Base-by-base conservation (phyloP, 1,140 invertebrate genomes). In the Potamilus streckersoni region DNA sequence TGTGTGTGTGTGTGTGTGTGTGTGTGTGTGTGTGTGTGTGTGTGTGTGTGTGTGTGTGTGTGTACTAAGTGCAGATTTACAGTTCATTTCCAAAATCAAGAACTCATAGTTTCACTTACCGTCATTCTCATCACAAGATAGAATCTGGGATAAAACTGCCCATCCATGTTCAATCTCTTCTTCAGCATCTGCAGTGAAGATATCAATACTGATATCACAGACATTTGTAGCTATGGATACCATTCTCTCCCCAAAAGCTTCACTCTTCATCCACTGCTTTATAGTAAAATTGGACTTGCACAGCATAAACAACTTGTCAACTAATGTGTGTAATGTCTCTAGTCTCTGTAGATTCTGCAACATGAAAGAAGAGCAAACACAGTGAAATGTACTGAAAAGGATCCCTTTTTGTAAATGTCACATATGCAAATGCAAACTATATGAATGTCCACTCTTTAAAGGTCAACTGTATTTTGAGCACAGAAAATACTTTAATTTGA, bases 121-220 rank as follows among this genome's bases (percentile, higher is more conserved):
- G 11, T 49, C 38, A 11, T 49, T 49, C 38, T 49, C 38, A 49
- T 49, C 38, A 49, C 38, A 49, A 49, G 38, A 81, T 49, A 86
- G 73, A 17, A 83, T 81, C 27, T 85, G 79, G 57, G 81, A 80
- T 49, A 86, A 66, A 14, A 85, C 73, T 31, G 72, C 71, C 78
- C 78, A 79, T 16, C 74, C 74, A 57, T 75, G 68, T 59, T 79
- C 63, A 16, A 73, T 61, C 20, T 72, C 63, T 19, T 64, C 56
- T 38, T 75, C 57, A n/a, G 69, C 31, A 13, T 74, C 71, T 17
- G 63, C 65, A 19, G 69, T 38, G 19, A 55, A 13, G 1, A n/a
- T 2, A 8, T 78, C 61, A n/a, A 76, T 65, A 49, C 79, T 79
- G 62, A 79, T 62, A 19, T 79, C 64, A 79, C 85, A 86, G 31